These are phyloP conservation scores for Luffia ferchaultella DNA, from an alignment of 2,888 invertebrate genomes.

Conservation along the genomic window DNA sequence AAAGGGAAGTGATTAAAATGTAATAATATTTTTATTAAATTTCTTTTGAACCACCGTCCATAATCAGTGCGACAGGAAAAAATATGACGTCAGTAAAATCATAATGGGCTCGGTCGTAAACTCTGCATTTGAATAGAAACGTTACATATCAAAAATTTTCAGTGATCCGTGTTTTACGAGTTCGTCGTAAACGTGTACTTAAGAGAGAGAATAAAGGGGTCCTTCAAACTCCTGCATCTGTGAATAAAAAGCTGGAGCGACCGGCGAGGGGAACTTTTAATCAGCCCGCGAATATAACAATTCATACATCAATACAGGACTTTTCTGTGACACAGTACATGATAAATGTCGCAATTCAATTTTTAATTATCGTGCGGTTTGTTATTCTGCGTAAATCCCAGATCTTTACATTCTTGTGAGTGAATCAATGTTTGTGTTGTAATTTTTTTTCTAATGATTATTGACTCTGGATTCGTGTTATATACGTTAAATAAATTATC, in stretches of 20 bases:
- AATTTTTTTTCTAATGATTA: too few species aligned
- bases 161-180: slow-evolving; percentile 65
- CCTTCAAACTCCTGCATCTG: slow-evolving; percentile 28
- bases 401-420: too few species aligned
- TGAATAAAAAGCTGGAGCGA: slow-evolving; percentile 34
- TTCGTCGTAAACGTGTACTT: slow-evolving; percentile 62
- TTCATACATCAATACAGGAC: background rate
- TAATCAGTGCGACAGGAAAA: slow-evolving; percentile 46
- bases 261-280: background rate
- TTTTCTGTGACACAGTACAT: background rate
- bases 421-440: too few species aligned
- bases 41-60: slow-evolving; percentile 52
- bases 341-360: background rate
- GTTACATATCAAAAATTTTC: slow-evolving; percentile 67
- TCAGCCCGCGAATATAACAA: background rate
- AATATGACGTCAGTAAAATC: slow-evolving; percentile 61
- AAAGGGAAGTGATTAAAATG: slow-evolving; percentile 61
- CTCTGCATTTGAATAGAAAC: slow-evolving; percentile 60
- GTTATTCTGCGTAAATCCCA: background rate
- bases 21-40: slow-evolving; percentile 46
- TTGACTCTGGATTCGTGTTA: too few species aligned
- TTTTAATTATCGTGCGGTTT: background rate
- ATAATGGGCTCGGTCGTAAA: slow-evolving; percentile 58
- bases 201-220: slow-evolving; percentile 46
- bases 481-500: too few species aligned